These are phyloP conservation scores for Pseudomyrmex dendroicus DNA, from an alignment of 1,140 invertebrate species.

Conservation along the genomic window DNA sequence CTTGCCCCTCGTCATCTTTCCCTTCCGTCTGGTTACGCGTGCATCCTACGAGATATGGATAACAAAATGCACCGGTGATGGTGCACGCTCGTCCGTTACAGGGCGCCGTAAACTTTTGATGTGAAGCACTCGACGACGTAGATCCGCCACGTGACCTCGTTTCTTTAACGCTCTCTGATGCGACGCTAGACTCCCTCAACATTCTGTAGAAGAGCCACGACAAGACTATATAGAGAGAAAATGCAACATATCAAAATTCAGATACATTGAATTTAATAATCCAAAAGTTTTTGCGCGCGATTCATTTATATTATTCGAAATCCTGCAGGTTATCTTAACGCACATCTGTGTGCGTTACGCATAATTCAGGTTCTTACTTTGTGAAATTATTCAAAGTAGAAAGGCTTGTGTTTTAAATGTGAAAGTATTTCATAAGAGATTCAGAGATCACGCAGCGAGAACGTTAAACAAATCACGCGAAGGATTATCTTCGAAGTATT, in stretches of 20 bases:
- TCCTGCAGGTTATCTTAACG: no score
- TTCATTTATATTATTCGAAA: background rate
- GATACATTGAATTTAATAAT: background rate
- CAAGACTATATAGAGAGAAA: background rate
- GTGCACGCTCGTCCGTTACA: conserved; percentile 52
- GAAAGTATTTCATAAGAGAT: background rate
- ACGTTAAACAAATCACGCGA: background rate
- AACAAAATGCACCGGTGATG: conserved; percentile 72
- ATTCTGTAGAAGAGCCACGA: conserved; percentile 21
- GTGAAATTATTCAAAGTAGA: background rate
- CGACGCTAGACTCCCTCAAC: conserved; percentile 41
- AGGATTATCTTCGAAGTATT: background rate
- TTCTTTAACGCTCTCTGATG: conserved; percentile 46
- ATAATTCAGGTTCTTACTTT: background rate
- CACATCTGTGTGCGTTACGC: no score
- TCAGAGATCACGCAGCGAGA: background rate
- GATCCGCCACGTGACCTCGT: conserved; percentile 57
- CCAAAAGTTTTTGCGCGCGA: background rate
- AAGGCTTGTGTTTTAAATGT: background rate
- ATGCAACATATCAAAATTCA: conserved; percentile 9
- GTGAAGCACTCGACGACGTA: conserved; percentile 51
- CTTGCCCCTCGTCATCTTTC: conserved; percentile 6
- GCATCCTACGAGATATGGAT: conserved; percentile 78
- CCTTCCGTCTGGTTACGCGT: conserved; percentile 67
- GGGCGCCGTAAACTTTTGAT: conserved; percentile 55